Evolutionary conservation across 2,797 vertebrate genomes (phyloP).

Genomic region (Pteropus rufus): DNA sequence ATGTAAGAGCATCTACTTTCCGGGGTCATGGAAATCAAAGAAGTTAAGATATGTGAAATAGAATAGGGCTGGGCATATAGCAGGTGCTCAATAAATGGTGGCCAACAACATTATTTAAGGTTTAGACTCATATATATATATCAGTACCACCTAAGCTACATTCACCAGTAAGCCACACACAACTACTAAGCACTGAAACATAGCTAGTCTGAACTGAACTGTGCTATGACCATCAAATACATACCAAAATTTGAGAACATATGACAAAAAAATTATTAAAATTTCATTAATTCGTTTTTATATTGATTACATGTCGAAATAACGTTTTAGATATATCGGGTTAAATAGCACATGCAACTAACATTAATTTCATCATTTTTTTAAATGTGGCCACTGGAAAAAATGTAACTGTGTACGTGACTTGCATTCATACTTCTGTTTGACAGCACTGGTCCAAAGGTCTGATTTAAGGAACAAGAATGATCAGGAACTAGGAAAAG

Average conservation of each 20-base stretch:
- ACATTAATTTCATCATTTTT: background rate
- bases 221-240: background rate
- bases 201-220: background rate
- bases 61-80: background rate
- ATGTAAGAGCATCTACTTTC: background rate
- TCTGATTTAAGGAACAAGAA: background rate
- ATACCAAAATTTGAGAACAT: background rate
- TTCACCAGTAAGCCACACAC: background rate
- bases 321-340: background rate
- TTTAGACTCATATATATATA: background rate
- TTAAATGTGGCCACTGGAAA: background rate
- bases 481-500: background rate
- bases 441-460: background rate
- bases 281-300: background rate
- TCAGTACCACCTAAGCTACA: background rate
- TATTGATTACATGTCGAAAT: background rate
- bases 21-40: background rate
- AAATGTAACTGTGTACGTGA: background rate
- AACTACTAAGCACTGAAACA: background rate
- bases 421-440: background rate
- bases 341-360: background rate
- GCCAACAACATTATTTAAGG: background rate
- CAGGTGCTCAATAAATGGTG: background rate
- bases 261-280: background rate
- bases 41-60: background rate